Conservation (phyloP, 2,797 vertebrate species). For the Crenuchus spilurus region DNA sequence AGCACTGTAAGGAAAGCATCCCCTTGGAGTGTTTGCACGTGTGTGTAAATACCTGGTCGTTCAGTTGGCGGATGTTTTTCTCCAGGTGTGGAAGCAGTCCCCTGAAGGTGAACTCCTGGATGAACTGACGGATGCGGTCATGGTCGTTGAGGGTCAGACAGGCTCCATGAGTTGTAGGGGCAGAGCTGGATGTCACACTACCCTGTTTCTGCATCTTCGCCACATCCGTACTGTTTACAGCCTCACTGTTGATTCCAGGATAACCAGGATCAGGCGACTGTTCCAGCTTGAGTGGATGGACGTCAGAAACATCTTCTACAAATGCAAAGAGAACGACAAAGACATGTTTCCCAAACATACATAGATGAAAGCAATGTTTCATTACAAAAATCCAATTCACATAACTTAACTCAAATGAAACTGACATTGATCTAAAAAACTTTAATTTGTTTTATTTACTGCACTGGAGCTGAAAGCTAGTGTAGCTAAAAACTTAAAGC, state of each 20-base stretch:
- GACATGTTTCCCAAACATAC: not conserved
- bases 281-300: conserved; percentile 87
- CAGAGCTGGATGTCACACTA: not conserved
- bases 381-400: no score
- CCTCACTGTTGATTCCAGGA: conserved; percentile 61
- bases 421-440: no score
- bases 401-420: no score
- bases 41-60: conserved; percentile 89
- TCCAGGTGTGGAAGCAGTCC: conserved; percentile 95
- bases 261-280: conserved; percentile 68
- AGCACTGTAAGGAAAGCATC: no score
- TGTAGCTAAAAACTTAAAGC: no score
- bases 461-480: no score
- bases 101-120: conserved; percentile 97
- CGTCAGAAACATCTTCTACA: conserved; percentile 76
- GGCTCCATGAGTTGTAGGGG: conserved; percentile 80
- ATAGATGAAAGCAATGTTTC: no score
- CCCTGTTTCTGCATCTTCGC: conserved; percentile 69
- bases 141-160: conserved; percentile 95
- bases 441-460: no score
- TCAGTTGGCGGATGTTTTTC: conserved; percentile 96
- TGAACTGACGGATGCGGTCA: conserved; percentile 93
- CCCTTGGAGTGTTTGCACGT: not conserved
- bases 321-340: conserved; percentile 38
- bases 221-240: conserved; percentile 28